Base-by-base conservation (phyloP, 2,797 vertebrate species). In the Onychomys leucogaster region DNA sequence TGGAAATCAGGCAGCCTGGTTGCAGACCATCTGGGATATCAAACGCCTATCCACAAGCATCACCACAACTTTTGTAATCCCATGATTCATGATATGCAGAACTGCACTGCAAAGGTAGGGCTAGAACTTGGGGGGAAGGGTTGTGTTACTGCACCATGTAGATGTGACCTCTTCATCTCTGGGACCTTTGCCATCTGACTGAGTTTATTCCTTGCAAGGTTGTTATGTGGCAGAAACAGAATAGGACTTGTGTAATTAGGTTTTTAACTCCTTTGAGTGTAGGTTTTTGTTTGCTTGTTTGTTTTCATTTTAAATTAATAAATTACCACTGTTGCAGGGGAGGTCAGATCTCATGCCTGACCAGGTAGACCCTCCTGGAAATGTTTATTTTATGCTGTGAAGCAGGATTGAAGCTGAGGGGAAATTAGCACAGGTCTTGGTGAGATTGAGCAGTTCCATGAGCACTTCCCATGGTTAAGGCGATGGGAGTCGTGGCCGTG, bases 401-500 rank as follows among this genome's bases (percentile, higher is more conserved):
- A 73, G 46, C 55, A 80, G 76, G 29, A 90, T 46, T 67, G 86
- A 95, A 87, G 83, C 69, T 63, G 46, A 88, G 69, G 69, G 80
- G 77, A 73, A 96, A 92, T 96, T 83, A 95, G 43, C 41, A 25
- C n/a, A 67, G 19, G 37, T 69, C 12, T 67, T 81, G 88, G 52
- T 90, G 89, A 92, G 57, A 25, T 86, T 63, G 75, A 94, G 43
- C 41, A 23, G 87, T 80, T 90, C 92, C 89, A 89, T 92, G 88
- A 94, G 59, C 23, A 41, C 75, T 93, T 95, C 71, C 29, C 91
- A 69, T 4, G 0, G 23, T 69, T 89, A 86, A 94, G 88, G 73
- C 41, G 63, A 37, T 76, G 6, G 27, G 57, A 63, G 32, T 81
- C 14, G 12, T 90, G 80, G 65, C 61, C 75, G 61, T 87, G 95